A percentile compares a stretch with the other conserved stretches of the same genome.
Evolutionary conservation across 1,140 invertebrate genomes (phyloP).

Genomic region (Formica exsecta): DNA sequence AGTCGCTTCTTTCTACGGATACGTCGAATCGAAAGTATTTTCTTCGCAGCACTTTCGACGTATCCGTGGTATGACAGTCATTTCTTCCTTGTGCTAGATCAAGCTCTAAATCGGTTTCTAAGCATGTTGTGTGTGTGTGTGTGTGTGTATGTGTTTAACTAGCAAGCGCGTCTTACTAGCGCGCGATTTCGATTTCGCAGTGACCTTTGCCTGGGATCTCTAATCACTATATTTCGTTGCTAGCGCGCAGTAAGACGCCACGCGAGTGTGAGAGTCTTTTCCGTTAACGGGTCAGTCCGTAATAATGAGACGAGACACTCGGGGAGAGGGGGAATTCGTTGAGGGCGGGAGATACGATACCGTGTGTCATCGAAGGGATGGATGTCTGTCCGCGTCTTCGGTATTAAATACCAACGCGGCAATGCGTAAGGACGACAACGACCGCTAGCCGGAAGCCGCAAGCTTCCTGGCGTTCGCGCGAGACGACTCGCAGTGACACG

Average conservation of each 20-base stretch:
- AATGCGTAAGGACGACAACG: slow-evolving; percentile 17
- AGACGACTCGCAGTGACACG: slow-evolving; percentile 9
- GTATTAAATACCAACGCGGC: slow-evolving; percentile 2
- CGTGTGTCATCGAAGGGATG: background rate
- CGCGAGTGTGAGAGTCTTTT: slow-evolving; percentile 38
- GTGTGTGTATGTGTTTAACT: background rate
- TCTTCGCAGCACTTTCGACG: slow-evolving; percentile 14
- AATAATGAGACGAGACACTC: slow-evolving; percentile 27
- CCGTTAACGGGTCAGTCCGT: slow-evolving; percentile 44
- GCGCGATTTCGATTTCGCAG: slow-evolving; percentile 37
- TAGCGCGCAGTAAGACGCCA: slow-evolving; percentile 39
- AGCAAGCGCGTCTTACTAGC: slow-evolving; percentile 4
- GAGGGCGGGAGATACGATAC: slow-evolving; percentile 21
- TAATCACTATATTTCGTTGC: slow-evolving; percentile 54
- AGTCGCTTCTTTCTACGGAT: background rate
- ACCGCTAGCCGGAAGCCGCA: background rate
- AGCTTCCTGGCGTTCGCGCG: background rate
- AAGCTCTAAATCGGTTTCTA: slow-evolving; percentile 52
- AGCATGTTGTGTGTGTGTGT: slow-evolving; percentile 6
- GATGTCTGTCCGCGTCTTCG: background rate
- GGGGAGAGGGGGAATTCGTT: background rate
- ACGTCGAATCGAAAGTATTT: slow-evolving; percentile 25
- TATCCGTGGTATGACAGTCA: background rate
- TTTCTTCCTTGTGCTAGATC: slow-evolving; percentile 13
- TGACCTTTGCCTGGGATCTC: slow-evolving; percentile 43